A percentile compares a stretch with the other conserved stretches of the same genome.
Evolutionary conservation across 2,888 invertebrate genomes (phyloP).

Genomic region (Chrysomela aeneicollis): DNA sequence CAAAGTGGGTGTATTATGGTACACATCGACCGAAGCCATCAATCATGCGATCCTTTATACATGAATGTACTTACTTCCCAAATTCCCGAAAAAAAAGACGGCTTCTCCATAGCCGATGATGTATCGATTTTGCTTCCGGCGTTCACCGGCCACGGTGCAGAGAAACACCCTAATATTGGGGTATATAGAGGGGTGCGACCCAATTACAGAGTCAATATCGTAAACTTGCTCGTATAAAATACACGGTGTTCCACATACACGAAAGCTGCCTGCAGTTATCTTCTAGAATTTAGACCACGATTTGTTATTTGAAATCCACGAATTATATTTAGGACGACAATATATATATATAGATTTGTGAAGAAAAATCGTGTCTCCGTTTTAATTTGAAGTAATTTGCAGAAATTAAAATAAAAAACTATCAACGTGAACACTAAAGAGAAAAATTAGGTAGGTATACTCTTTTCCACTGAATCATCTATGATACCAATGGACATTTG

Average conservation of each 20-base stretch:
- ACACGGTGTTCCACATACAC: not conserved
- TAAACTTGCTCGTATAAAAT: not conserved
- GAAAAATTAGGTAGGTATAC: too few relatives aligned
- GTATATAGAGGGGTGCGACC: not conserved
- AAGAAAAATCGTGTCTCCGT: too few relatives aligned
- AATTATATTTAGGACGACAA: too few relatives aligned
- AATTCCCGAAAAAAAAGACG: not conserved
- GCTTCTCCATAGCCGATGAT: constrained; percentile 15
- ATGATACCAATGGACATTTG: too few relatives aligned
- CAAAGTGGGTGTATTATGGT: not conserved
- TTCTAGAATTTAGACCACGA: too few relatives aligned
- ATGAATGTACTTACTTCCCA: not conserved
- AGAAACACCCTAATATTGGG: not conserved
- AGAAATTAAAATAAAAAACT: too few relatives aligned
- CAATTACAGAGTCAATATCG: not conserved
- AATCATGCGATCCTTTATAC: not conserved
- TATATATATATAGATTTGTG: too few relatives aligned
- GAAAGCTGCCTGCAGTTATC: too few relatives aligned
- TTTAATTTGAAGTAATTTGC: too few relatives aligned
- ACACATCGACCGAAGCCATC: not conserved
- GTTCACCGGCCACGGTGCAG: constrained; percentile 16
- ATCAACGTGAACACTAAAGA: too few relatives aligned
- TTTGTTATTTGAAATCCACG: too few relatives aligned
- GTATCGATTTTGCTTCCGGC: constrained; percentile 34
- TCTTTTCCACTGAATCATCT: too few relatives aligned